Conservation (phyloP, 2,797 vertebrate genomes). For the Selene dorsalis region DNA sequence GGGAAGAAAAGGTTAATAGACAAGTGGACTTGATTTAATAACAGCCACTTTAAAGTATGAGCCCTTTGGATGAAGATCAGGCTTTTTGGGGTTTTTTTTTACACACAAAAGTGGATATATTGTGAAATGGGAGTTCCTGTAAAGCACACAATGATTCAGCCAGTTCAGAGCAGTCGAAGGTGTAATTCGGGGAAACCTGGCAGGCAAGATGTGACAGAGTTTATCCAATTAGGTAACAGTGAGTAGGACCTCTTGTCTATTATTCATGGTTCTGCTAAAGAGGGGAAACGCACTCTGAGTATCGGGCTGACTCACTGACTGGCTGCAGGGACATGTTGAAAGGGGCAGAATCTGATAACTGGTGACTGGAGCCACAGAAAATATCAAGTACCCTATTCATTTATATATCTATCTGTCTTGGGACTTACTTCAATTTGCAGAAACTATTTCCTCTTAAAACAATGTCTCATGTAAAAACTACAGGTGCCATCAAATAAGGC, state of each 20-base stretch:
- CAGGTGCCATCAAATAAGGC: background rate
- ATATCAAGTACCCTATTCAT: background rate
- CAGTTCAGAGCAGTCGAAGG: conserved; percentile 61
- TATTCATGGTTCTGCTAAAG: conserved; percentile 27
- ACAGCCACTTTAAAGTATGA: background rate
- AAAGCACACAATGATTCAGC: conserved; percentile 54
- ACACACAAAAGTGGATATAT: conserved; percentile 7
- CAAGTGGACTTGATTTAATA: background rate
- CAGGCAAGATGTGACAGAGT: conserved; percentile 67
- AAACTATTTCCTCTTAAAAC: background rate
- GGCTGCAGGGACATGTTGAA: conserved; percentile 51
- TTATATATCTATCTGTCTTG: too few species aligned
- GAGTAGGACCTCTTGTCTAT: conserved; percentile 31
- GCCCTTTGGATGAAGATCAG: conserved; percentile 4
- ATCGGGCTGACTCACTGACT: conserved; percentile 41
- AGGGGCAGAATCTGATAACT: background rate
- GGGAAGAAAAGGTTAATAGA: background rate
- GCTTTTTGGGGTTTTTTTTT: background rate
- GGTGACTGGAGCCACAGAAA: background rate
- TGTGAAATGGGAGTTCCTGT: conserved; percentile 57
- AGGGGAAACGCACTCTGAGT: conserved; percentile 21
- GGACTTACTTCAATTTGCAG: background rate
- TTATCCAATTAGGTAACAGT: conserved; percentile 20
- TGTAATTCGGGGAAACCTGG: conserved; percentile 55
- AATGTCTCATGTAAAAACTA: background rate